Base-by-base conservation (phyloP, 2,797 vertebrate species). In the Pantherophis alleghaniensis region DNA sequence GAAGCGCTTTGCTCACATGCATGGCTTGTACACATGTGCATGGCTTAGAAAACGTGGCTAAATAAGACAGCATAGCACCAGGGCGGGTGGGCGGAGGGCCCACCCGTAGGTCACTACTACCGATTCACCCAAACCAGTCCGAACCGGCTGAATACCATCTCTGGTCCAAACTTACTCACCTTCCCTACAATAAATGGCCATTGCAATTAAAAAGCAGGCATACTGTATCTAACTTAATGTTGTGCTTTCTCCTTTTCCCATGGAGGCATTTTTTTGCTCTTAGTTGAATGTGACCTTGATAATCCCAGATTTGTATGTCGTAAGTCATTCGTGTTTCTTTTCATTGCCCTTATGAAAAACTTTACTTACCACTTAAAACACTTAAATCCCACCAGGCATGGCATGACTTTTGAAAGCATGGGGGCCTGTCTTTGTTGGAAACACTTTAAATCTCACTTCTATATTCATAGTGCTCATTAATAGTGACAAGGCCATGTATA, bases 161-260 rank as follows among this genome's bases (percentile, higher is more conserved):
- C 51, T 53, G 51, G 59, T 32, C 92, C 90, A 94, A 93, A 86
- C 3, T 47, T 93, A 94, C 91, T 95, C 94, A 63, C 0, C n/a
- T 94, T 94, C 90, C 47, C 57, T 69, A 92, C 20, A 37, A 94
- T 60, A 95, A 96, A 59, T 93, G 89, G 90, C 91, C 91, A 95
- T 63, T 96, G 90, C 95, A 97, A 97, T 97, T 96, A 97, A 93
- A 97, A 95, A 91, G 95, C 91, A 93, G 88, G 91, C 59, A 92
- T 96, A 95, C 94, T 93, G 93, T 93, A 74, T 93, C 90, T 24
- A 94, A 93, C 95, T 97, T 95, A 96, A 74, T 7, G 12, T 14
- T 69, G 13, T 14, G 13, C n/a, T 32, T 37, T 37, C 16, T 74
- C 13, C 16, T 90, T 92, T 91, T 69, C 5, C 57, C 87, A 22